Percentiles rank a stretch among this genome's conserved stretches.
Evolutionary conservation across 2,113 vertebrate genomes (phyloP).

Genomic region (Planiliza haematocheilus): DNA sequence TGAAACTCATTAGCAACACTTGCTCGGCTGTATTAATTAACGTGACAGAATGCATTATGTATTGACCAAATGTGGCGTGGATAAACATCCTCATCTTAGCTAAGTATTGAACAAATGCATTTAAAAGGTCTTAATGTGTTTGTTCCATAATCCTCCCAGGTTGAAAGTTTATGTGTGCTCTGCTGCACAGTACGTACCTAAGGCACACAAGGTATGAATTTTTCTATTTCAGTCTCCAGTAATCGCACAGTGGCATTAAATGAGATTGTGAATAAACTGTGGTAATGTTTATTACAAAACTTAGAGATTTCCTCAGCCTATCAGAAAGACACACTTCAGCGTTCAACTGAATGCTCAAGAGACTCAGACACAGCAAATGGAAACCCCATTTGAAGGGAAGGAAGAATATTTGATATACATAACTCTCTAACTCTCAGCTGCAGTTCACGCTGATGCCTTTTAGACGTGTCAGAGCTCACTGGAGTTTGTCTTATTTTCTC

Average conservation of each 20-base stretch:
- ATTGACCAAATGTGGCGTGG: slow-evolving; percentile 6
- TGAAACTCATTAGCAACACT: slow-evolving; percentile 38
- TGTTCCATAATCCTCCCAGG: neutral
- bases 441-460: neutral
- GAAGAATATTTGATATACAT: neutral
- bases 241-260: neutral
- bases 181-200: neutral
- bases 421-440: neutral
- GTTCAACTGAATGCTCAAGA: too few species aligned
- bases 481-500: too few species aligned
- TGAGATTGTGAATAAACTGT: neutral
- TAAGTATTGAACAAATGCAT: neutral
- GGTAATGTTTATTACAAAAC: neutral
- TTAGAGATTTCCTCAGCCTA: neutral
- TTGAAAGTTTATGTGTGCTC: neutral
- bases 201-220: neutral
- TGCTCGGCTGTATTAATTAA: slow-evolving; percentile 11
- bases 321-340: neutral
- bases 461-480: neutral
- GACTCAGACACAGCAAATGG: too few species aligned
- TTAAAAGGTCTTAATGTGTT: neutral
- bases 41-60: slow-evolving; percentile 8
- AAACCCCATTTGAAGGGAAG: too few species aligned
- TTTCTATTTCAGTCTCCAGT: neutral
- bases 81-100: neutral